Base-by-base conservation (phyloP, 2,113 vertebrate genomes). In the Desmodus rotundus region DNA sequence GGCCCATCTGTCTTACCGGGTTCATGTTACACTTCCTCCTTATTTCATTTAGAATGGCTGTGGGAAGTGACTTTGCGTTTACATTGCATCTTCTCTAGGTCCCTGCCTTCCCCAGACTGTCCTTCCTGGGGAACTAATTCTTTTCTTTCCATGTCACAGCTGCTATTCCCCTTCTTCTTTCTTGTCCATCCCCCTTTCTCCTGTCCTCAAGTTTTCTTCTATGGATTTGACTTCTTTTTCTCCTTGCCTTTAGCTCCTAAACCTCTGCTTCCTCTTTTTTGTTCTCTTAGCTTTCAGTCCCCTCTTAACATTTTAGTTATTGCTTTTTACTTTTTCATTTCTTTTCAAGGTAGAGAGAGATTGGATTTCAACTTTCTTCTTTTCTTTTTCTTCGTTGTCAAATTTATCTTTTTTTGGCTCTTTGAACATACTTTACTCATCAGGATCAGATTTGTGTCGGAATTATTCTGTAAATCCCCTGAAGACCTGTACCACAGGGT, bases 381-480 rank as follows among this genome's bases (percentile, higher is more conserved):
- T 28, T 7, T 26, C 7, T 19, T 76, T 77, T 45, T 36, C 63
- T 87, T 89, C 12, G 9, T 41, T 43, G 20, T 89, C 78, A 65
- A 52, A 91, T 93, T 54, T 87, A 52, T 65, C 76, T 93, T 14
- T 63, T 83, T 93, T 17, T 70, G 31, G 16, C n/a, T 33, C 92
- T 92, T 61, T 45, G 31, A 28, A 56, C 2, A 28, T 33, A 54
- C 0, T 91, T 72, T 68, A 43, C 52, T 72, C 65, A 36, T 52
- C 9, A 50, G 15, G 7, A 7, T 78, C 1, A 4, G 20, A 63
- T 43, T 61, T 47, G 36, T 77, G 38, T 88, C 36, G 22, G 52
- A 22, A 41, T 82, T 93, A 4, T 12, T 93, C 38, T 83, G 33
- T 54, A 33, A 68, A 83, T 8, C 24, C 15, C 82, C 19, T 19